phyloP scores from a whole-genome alignment of 2,888 invertebrate species.

The Harpagoxenus sublaevis region DNA sequence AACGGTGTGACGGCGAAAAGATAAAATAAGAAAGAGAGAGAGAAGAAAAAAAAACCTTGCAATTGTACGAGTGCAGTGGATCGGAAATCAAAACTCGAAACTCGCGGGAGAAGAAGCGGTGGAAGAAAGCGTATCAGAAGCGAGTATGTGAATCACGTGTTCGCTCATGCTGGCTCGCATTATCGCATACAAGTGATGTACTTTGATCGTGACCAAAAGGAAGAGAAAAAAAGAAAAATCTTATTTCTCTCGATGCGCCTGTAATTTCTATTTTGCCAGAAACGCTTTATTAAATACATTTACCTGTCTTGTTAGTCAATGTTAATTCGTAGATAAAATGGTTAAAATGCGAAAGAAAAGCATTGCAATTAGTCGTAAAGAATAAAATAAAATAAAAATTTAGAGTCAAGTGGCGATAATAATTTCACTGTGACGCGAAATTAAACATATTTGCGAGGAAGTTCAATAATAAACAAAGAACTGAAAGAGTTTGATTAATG shows the following conservation, averaged over 20 bases:
- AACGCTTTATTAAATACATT: neutral
- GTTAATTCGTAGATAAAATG: neutral
- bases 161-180: conserved; percentile 26
- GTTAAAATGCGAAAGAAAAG: neutral
- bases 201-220: neutral
- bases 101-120: conserved; percentile 11
- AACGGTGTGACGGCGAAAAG: neutral
- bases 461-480: neutral
- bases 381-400: neutral
- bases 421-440: neutral
- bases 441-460: neutral
- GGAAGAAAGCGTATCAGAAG: conserved; percentile 29
- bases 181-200: conserved; percentile 10
- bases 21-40: neutral
- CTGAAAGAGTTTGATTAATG: neutral
- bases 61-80: conserved; percentile 49
- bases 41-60: conserved; percentile 9
- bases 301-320: neutral
- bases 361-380: neutral
- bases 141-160: neutral
- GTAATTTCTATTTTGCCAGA: neutral
- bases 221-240: neutral
- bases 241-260: neutral
- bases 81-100: conserved; percentile 36
- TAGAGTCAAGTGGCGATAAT: neutral